Percentiles rank a stretch among this genome's conserved stretches.
Evolutionary conservation across 2,888 invertebrate genomes (phyloP).

Genomic region (Hybos culiciformis): DNA sequence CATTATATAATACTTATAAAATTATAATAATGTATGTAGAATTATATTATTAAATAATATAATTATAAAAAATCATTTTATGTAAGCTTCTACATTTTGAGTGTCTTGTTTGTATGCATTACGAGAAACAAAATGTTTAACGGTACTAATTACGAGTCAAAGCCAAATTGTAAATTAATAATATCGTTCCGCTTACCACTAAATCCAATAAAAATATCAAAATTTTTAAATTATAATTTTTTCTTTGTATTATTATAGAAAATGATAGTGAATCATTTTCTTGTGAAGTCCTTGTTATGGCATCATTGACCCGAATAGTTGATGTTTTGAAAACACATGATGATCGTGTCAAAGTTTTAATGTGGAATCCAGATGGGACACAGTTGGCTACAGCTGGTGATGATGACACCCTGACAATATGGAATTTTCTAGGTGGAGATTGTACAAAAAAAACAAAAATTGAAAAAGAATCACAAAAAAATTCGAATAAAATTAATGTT

Average conservation of each 20-base stretch:
- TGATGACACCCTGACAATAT: constrained; percentile 34
- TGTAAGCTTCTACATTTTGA: no score
- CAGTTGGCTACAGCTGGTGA: constrained; percentile 31
- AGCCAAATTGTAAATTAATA: no score
- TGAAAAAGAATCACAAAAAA: no score
- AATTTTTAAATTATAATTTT: neutral
- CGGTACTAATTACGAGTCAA: no score
- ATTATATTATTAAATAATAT: neutral
- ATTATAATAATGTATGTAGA: neutral
- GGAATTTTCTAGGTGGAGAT: constrained; percentile 37
- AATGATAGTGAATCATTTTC: constrained; percentile 15
- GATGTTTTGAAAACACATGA: constrained; percentile 26
- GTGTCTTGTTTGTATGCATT: no score
- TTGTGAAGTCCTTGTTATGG: constrained; percentile 28
- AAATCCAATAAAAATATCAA: no score
- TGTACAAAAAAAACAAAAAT: no score
- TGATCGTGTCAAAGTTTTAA: constrained; percentile 26
- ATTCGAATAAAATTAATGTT: no score
- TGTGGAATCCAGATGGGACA: constrained; percentile 29
- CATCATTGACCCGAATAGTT: constrained; percentile 30
- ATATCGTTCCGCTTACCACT: no score
- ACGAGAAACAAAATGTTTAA: no score
- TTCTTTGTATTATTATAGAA: constrained; percentile 13
- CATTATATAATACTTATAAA: neutral
- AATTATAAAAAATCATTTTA: no score